Percentiles rank a stretch among this genome's conserved stretches.
phyloP scores from a whole-genome alignment of 2,113 vertebrate genomes.

The Microcebus ravelobensis region DNA sequence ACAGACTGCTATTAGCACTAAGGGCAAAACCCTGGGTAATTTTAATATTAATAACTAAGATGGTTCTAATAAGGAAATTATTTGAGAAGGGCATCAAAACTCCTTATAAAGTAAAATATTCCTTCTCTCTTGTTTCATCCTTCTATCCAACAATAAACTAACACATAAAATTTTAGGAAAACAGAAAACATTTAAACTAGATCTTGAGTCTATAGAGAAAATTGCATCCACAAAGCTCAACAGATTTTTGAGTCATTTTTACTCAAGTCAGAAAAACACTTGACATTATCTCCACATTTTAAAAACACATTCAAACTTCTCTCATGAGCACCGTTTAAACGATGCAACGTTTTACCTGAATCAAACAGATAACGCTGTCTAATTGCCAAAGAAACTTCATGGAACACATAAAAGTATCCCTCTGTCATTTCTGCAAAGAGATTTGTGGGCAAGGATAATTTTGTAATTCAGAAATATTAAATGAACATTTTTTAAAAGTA shows the following conservation, averaged over 20 bases:
- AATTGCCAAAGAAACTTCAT: background rate
- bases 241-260: background rate
- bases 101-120: background rate
- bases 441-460: background rate
- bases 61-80: slow-evolving; percentile 21
- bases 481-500: slow-evolving; percentile 5
- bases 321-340: background rate
- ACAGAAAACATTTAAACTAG: background rate
- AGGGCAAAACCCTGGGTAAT: background rate
- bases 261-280: background rate
- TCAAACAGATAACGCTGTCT: background rate
- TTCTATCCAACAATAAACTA: background rate
- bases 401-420: background rate
- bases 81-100: background rate
- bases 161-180: background rate
- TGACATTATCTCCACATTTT: slow-evolving; percentile 8
- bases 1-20: background rate
- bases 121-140: background rate
- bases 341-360: background rate
- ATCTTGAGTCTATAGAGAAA: background rate
- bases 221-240: background rate
- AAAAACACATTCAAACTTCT: background rate
- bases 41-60: background rate
- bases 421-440: background rate
- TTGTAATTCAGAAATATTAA: background rate